Percentiles rank a stretch among this genome's conserved stretches.
Conservation (phyloP, 2,113 vertebrate species). For the Cichladusa arquata region DNA sequence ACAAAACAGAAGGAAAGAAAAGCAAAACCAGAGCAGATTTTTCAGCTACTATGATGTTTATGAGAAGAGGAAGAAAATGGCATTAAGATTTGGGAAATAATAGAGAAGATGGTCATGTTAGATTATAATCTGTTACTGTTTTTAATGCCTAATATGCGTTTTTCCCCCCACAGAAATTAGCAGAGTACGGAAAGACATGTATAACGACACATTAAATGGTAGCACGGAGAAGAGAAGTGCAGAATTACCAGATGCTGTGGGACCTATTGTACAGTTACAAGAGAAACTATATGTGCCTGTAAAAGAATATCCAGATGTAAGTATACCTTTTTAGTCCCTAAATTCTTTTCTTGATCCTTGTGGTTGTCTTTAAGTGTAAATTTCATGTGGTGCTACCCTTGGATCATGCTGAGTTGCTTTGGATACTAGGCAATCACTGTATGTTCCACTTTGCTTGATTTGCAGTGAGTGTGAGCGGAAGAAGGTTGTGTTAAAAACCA, state of each 20-base stretch:
- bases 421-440: not conserved
- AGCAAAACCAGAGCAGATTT: not conserved
- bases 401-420: not conserved
- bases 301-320: constrained; percentile 98
- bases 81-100: not conserved
- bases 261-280: constrained; percentile 96
- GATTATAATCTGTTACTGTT: constrained; percentile 23
- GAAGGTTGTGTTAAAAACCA: not conserved
- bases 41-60: not conserved
- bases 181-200: constrained; percentile 99
- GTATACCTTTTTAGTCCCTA: constrained; percentile 71
- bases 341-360: constrained; percentile 10
- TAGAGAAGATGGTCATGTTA: not conserved
- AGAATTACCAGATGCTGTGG: constrained; percentile 93
- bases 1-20: not conserved
- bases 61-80: not conserved
- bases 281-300: constrained; percentile 99
- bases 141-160: constrained; percentile 69
- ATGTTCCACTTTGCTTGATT: not conserved
- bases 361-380: not conserved
- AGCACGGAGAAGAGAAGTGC: constrained; percentile 94
- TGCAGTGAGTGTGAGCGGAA: not conserved
- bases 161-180: constrained; percentile 89
- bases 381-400: constrained; percentile 6
- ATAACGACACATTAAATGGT: constrained; percentile 97